Conservation (phyloP, 2,888 invertebrate genomes). For the Sarcophaga rosellei region DNA sequence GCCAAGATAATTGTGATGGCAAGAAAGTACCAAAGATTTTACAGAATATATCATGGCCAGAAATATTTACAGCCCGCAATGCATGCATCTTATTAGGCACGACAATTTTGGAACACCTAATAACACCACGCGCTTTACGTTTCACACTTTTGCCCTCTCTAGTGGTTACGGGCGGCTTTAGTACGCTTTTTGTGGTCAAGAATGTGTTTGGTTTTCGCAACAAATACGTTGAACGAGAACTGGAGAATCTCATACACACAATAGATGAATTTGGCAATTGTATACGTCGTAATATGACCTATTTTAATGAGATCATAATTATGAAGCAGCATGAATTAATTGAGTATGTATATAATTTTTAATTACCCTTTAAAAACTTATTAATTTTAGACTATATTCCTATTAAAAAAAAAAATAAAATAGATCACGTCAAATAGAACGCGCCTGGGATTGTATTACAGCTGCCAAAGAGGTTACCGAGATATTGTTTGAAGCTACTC, state of each 20-base stretch:
- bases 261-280: slow-evolving; percentile 80
- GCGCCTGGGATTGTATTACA: slow-evolving; percentile 80
- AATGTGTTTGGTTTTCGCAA: slow-evolving; percentile 78
- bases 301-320: slow-evolving; percentile 79
- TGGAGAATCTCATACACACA: slow-evolving; percentile 77
- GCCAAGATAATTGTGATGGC: slow-evolving; percentile 21
- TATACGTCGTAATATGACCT: slow-evolving; percentile 79
- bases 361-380: background rate
- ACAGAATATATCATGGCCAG: slow-evolving; percentile 26
- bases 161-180: slow-evolving; percentile 75
- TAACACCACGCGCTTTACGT: slow-evolving; percentile 75
- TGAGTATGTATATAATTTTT: slow-evolving; percentile 73
- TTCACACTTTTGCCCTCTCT: slow-evolving; percentile 75
- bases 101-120: slow-evolving; percentile 75
- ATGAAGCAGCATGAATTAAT: slow-evolving; percentile 79
- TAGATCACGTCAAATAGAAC: slow-evolving; percentile 79
- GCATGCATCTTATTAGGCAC: slow-evolving; percentile 75
- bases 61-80: slow-evolving; percentile 75
- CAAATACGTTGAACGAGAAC: slow-evolving; percentile 76
- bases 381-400: background rate
- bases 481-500: slow-evolving; percentile 79
- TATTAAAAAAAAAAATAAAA: background rate
- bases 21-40: background rate
- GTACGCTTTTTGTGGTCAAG: slow-evolving; percentile 76
- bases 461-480: slow-evolving; percentile 79